These are phyloP conservation scores for Drosophila lowei DNA, from an alignment of 1,140 invertebrate species.

Conservation along the genomic window DNA sequence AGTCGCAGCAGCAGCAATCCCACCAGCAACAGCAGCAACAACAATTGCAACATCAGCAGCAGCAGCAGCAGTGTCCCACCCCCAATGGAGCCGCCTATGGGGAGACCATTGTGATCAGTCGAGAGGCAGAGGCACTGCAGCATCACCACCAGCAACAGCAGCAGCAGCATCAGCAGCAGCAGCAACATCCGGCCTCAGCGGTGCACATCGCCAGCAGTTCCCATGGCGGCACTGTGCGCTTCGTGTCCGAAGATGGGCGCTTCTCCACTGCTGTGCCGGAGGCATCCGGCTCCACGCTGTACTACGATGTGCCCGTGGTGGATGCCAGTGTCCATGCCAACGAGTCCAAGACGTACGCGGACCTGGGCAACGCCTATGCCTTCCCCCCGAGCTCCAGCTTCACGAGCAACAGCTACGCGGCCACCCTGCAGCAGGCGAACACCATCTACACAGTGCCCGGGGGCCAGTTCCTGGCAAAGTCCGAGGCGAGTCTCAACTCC, in stretches of 20 bases:
- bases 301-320: constrained; percentile 63
- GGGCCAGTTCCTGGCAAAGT: constrained; percentile 64
- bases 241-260: constrained; percentile 65
- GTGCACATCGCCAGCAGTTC: constrained; percentile 42
- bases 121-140: constrained; percentile 60
- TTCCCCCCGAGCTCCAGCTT: constrained; percentile 62
- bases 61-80: constrained; percentile 70
- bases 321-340: constrained; percentile 61
- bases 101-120: constrained; percentile 67
- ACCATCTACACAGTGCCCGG: constrained; percentile 70
- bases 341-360: constrained; percentile 79
- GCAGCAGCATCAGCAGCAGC: constrained; percentile 46
- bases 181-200: constrained; percentile 28
- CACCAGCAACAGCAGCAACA: constrained; percentile 60
- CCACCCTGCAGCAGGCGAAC: constrained; percentile 59
- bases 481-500: constrained; percentile 63
- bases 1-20: constrained; percentile 55
- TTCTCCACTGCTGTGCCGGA: constrained; percentile 47
- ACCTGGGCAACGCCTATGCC: constrained; percentile 69
- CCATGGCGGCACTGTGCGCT: constrained; percentile 50
- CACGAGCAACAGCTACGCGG: constrained; percentile 57
- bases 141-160: constrained; percentile 70
- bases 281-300: constrained; percentile 45
- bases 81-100: constrained; percentile 65
- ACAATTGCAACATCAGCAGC: constrained; percentile 54